Conservation (phyloP, 2,113 vertebrate species). For the Axis porcinus region DNA sequence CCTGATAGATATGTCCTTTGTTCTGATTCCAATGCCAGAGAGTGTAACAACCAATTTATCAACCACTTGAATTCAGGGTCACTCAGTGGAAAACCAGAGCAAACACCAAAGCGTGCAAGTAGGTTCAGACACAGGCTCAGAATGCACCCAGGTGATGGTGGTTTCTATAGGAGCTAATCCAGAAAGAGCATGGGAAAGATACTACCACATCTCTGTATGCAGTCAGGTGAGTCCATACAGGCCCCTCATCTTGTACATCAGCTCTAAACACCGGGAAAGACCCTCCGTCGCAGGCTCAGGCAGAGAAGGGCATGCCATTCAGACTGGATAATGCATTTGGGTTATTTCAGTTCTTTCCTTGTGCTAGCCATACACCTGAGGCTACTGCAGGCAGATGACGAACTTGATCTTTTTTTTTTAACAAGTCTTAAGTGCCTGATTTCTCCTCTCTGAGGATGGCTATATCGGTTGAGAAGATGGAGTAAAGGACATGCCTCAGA, state of each 20-base stretch:
- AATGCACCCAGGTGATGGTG: fast-evolving
- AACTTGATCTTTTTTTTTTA: neutral
- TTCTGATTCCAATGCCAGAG: fast-evolving
- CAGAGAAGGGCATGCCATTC: fast-evolving
- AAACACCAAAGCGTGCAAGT: neutral
- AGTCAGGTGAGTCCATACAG: neutral
- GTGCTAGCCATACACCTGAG: fast-evolving
- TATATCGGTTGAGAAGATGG: neutral
- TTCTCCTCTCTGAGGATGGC: neutral
- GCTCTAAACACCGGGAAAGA: neutral
- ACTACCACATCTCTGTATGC: fast-evolving
- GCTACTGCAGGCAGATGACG: fast-evolving
- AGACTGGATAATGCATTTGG: fast-evolving
- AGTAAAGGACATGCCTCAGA: neutral
- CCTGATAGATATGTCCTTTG: neutral
- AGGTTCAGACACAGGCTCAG: fast-evolving
- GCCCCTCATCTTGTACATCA: fast-evolving
- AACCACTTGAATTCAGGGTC: neutral
- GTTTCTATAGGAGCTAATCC: neutral
- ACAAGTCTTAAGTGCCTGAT: fast-evolving
- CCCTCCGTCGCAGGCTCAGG: fast-evolving
- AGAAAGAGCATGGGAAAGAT: neutral
- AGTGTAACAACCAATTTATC: fast-evolving
- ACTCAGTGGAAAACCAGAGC: neutral
- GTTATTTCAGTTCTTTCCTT: neutral